These are phyloP conservation scores for Lasioglossum figueresi DNA, from an alignment of 2,888 invertebrate species.

Conservation along the genomic window DNA sequence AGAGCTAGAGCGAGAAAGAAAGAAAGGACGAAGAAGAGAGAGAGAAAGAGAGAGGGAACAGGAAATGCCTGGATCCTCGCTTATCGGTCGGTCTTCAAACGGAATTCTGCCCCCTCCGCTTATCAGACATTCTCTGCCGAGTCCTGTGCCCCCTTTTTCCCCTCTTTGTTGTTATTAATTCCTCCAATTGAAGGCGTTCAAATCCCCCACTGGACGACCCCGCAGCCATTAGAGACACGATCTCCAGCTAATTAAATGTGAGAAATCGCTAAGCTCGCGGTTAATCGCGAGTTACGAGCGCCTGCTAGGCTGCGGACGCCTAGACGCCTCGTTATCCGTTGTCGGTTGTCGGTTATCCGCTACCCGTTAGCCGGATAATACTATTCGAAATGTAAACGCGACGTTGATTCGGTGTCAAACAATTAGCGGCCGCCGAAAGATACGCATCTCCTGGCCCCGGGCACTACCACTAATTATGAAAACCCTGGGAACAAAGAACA, in stretches of 20 bases:
- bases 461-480: conserved; percentile 38
- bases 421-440: conserved; percentile 48
- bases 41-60: background rate
- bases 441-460: conserved; percentile 26
- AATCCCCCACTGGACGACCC: background rate
- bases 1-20: background rate
- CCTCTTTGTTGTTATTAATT: background rate
- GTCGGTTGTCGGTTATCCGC: background rate
- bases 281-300: conserved; percentile 55
- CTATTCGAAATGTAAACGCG: conserved; percentile 51
- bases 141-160: background rate
- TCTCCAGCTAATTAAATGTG: conserved; percentile 57
- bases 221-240: conserved; percentile 16
- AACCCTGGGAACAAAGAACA: conserved; percentile 32
- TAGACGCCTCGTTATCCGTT: conserved; percentile 56
- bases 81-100: conserved; percentile 14
- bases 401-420: conserved; percentile 60
- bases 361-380: conserved; percentile 40
- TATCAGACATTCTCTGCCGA: background rate
- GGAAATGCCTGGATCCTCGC: background rate
- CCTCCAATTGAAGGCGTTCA: conserved; percentile 13
- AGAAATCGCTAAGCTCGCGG: conserved; percentile 26
- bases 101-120: background rate
- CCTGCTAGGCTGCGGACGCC: background rate
- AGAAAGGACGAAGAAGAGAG: too few species aligned